Base-by-base conservation (phyloP, 2,797 vertebrate species). In the Taeniopygia guttata region DNA sequence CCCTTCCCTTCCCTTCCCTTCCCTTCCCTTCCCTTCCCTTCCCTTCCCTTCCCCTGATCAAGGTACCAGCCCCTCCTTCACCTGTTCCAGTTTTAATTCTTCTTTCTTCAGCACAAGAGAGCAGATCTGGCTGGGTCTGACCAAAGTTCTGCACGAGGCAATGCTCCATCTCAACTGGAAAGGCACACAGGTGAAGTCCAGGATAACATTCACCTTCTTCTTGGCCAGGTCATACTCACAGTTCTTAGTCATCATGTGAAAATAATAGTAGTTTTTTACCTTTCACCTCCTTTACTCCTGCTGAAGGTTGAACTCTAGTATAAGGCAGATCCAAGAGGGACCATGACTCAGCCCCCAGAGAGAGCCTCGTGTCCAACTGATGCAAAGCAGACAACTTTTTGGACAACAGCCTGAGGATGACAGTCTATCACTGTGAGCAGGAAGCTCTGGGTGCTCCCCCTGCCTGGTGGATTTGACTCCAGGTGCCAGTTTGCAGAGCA, bases 211-310 rank as follows among this genome's bases (percentile, higher is more conserved):
- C 21, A 48, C 29, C 29, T 75, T 83, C 74, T 30, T 83, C 55
- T 17, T 3, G 13, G 29, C 9, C 51, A 42, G 43, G 30, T 69
- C 67, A 48, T 11, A 32, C 17, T 78, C 42, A 38, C 6, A 19
- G 25, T 26, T 82, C 70, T 51, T 19, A 59, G 8, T n/a, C 9
- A 60, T 32, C 4, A 2, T 19, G 25, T 15, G 26, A 64, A 58
- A 66, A 49, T 18, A 1, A 0, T 2, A 16, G 9, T 1, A 3
- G 2, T 9, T 46, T 63, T 64, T 52, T 40, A 58, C 5, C 46
- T 70, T 93, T 49, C 23, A 34, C 8, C 17, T 48, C 30, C 16
- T 70, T 45, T 73, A 11, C 13, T 21, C 13, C 25, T 58, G 40
- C 19, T n/a, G 42, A 32, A 87, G 25, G 26, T 13, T 87, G 70